Base-by-base conservation (phyloP, 64 coral and sea anemone genomes). In the Acropora yongei region DNA sequence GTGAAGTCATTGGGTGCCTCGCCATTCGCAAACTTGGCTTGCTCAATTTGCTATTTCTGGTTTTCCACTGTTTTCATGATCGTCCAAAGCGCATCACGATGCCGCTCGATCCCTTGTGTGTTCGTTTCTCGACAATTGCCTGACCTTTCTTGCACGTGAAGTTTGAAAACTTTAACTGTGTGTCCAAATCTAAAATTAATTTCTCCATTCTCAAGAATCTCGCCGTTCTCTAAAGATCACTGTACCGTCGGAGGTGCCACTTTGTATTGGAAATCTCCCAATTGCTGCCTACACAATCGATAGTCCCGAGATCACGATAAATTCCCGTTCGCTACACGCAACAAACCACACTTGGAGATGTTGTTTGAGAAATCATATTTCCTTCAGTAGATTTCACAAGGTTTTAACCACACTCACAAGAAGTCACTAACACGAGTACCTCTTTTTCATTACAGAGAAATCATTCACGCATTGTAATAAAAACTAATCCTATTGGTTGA, bases 241-340 rank as follows among this genome's bases (percentile, higher is more conserved):
- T 2, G 77, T 81, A 49, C 78, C 78, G 78, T 81, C 78, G 78
- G 78, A 81, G 78, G 78, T 81, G 78, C 78, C 78, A 81, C 30
- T 58, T 81, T 81, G 78, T 81, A 2, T 66, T 66, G 61, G 50
- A 8, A 55, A 55, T 55, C n/a, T n/a, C n/a, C n/a, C n/a, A n/a
- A n/a, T n/a, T n/a, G n/a, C n/a, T n/a, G n/a, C n/a, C n/a, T n/a
- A n/a, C n/a, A n/a, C n/a, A n/a, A n/a, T n/a, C n/a, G n/a, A n/a
- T n/a, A n/a, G n/a, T n/a, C n/a, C n/a, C n/a, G n/a, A n/a, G n/a
- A n/a, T n/a, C n/a, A n/a, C n/a, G n/a, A n/a, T n/a, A n/a, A n/a
- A n/a, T n/a, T n/a, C n/a, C n/a, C n/a, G n/a, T n/a, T n/a, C n/a
- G n/a, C n/a, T n/a, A n/a, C n/a, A n/a, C n/a, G n/a, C n/a, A n/a